Conservation (phyloP, 2,888 invertebrate genomes). For the Luperina nickerlii region DNA sequence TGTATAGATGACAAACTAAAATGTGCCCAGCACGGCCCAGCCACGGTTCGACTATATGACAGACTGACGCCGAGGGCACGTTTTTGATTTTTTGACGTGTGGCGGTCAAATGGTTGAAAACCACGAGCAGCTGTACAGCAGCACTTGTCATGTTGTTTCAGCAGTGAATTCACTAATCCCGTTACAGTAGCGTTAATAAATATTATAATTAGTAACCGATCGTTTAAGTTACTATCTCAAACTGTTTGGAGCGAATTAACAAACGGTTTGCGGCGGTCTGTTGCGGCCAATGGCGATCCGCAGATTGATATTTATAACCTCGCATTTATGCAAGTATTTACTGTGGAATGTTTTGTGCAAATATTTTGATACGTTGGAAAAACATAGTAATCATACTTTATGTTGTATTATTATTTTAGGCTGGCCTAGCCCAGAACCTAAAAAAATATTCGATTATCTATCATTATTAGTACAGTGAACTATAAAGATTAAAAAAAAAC, state of each 20-base stretch:
- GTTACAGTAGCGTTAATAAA: slow-evolving; percentile 13
- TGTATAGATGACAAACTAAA: too few relatives aligned
- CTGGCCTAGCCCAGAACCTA: too few relatives aligned
- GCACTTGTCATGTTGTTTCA: too few relatives aligned
- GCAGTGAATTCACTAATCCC: neutral
- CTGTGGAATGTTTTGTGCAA: neutral
- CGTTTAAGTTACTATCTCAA: slow-evolving; percentile 4
- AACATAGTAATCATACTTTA: too few relatives aligned
- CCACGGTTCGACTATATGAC: too few relatives aligned
- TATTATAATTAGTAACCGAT: slow-evolving; percentile 22
- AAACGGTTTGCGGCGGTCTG: slow-evolving; percentile 23
- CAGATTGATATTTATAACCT: slow-evolving; percentile 34
- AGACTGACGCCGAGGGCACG: too few relatives aligned
- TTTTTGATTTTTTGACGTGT: too few relatives aligned
- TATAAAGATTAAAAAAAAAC: neutral
- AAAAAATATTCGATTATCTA: neutral
- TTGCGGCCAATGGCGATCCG: slow-evolving; percentile 4
- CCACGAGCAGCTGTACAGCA: neutral
- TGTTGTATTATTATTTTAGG: neutral
- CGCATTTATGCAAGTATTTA: slow-evolving; percentile 9
- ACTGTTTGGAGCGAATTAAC: slow-evolving; percentile 24
- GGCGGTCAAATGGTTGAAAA: neutral
- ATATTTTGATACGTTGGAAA: neutral
- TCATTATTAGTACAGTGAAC: neutral
- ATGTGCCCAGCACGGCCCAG: too few relatives aligned